Evolutionary conservation across 2,888 invertebrate species (phyloP).

Genomic region (Xestia sexstrigata): DNA sequence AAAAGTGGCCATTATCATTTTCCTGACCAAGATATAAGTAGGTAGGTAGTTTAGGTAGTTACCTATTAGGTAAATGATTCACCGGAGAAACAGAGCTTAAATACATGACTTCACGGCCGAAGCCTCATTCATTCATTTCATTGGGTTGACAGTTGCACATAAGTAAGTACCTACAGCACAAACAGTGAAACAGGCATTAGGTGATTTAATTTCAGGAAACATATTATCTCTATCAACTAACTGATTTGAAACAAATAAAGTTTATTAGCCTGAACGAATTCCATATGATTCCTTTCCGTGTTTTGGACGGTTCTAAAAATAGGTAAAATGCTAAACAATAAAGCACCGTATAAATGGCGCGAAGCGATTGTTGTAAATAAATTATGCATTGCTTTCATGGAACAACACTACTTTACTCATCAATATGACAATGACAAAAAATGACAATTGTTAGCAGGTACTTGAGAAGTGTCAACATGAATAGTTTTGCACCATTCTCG

Average conservation of each 20-base stretch:
- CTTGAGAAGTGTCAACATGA: conserved; percentile 82
- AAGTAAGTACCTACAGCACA: background rate
- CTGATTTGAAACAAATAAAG: background rate
- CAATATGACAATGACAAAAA: conserved; percentile 82
- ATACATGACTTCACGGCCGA: conserved; percentile 1
- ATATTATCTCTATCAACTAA: background rate
- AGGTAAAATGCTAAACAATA: conserved; percentile 28
- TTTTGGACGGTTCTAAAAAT: conserved; percentile 1
- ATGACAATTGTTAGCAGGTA: conserved; percentile 84
- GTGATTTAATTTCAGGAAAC: background rate
- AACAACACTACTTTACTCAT: conserved; percentile 74
- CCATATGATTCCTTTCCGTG: conserved; percentile 2
- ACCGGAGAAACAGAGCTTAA: background rate
- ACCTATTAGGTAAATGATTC: too few relatives aligned
- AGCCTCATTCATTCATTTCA: background rate
- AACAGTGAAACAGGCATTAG: background rate
- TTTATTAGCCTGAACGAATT: background rate
- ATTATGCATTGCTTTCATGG: conserved; percentile 74
- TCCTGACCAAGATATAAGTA: too few relatives aligned
- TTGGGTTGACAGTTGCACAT: too few relatives aligned
- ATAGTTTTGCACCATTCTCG: conserved; percentile 86
- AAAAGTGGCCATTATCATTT: too few relatives aligned
- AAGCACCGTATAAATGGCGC: conserved; percentile 20
- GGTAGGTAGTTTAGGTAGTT: too few relatives aligned
- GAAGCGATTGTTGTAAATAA: conserved; percentile 64